A percentile compares a stretch with the other conserved stretches of the same genome.
Conservation (phyloP, 2,113 vertebrate species). For the Ptyas mucosa region DNA sequence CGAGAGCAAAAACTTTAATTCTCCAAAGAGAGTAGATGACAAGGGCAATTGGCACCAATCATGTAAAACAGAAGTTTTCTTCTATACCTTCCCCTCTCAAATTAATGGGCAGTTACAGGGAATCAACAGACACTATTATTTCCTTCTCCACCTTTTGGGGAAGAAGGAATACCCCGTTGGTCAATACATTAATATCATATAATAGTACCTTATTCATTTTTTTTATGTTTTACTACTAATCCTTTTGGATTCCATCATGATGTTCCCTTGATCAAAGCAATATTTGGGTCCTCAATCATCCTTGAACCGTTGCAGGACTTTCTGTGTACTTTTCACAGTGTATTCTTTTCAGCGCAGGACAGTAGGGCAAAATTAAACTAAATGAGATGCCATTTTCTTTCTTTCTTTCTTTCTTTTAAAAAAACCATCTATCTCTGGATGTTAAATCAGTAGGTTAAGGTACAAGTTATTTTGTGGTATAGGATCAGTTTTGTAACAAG, state of each 20-base stretch:
- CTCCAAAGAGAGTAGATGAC: not conserved
- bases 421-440: not conserved
- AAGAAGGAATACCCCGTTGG: not conserved
- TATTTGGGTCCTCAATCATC: not conserved
- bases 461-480: conserved; percentile 5
- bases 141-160: not conserved
- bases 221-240: not conserved
- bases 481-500: not conserved
- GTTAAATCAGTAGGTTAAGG: not conserved
- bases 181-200: not conserved
- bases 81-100: not conserved
- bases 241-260: not conserved
- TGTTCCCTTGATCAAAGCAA: not conserved
- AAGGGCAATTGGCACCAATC: not conserved
- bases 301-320: not conserved
- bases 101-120: not conserved
- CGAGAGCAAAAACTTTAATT: not conserved
- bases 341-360: not conserved
- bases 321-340: not conserved
- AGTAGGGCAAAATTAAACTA: not conserved
- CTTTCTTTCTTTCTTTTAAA: not conserved
- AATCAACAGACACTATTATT: not conserved
- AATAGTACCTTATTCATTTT: not conserved
- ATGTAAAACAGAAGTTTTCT: not conserved
- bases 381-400: not conserved